These are phyloP conservation scores for Adoxophyes honmai DNA, from an alignment of 1,140 invertebrate genomes.

Conservation along the genomic window DNA sequence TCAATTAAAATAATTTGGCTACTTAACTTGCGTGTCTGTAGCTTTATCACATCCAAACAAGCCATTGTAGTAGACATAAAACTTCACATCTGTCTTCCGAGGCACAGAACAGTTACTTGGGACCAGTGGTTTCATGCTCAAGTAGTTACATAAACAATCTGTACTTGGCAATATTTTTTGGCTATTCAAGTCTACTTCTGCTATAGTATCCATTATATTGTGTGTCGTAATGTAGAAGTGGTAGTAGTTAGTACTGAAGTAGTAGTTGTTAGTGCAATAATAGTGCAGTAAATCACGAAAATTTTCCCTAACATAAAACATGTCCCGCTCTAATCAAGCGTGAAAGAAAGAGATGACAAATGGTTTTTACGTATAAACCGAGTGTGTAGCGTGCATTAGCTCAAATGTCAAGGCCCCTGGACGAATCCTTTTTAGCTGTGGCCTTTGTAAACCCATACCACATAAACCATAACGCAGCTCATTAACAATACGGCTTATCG, in stretches of 20 bases:
- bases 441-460: slow-evolving; percentile 44
- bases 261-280: too few relatives aligned
- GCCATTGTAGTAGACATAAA: slow-evolving; percentile 20
- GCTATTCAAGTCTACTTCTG: not conserved
- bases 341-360: too few relatives aligned
- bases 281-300: too few relatives aligned
- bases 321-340: too few relatives aligned
- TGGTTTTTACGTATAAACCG: too few relatives aligned
- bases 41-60: not conserved
- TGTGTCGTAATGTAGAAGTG: too few relatives aligned
- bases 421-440: not conserved
- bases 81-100: slow-evolving; percentile 21
- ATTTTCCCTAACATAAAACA: too few relatives aligned
- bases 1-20: slow-evolving; percentile 14
- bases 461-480: slow-evolving; percentile 55
- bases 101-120: not conserved
- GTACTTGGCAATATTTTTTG: not conserved
- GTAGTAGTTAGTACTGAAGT: too few relatives aligned
- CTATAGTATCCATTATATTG: too few relatives aligned
- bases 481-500: slow-evolving; percentile 62
- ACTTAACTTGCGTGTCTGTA: slow-evolving; percentile 2
- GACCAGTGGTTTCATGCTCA: not conserved
- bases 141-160: not conserved
- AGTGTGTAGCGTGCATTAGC: too few relatives aligned
- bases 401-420: too few relatives aligned